Conservation (phyloP, 2,888 invertebrate genomes). For the Suillia variegata region DNA sequence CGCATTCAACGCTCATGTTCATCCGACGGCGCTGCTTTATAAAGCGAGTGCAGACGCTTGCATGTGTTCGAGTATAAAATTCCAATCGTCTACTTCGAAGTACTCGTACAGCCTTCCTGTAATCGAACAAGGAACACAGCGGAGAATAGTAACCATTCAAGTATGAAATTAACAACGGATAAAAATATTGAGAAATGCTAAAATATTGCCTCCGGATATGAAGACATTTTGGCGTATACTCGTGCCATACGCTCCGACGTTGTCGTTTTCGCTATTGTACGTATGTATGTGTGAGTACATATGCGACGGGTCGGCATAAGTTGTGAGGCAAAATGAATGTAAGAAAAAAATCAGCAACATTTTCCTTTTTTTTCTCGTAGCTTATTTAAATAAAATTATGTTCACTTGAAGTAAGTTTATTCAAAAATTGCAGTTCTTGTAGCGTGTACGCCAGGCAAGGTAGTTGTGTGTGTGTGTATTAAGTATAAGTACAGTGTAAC, state of each 20-base stretch:
- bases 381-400: constrained; percentile 50
- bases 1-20: no score
- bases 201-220: constrained; percentile 39
- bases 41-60: no score
- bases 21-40: no score
- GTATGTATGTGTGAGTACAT: not conserved
- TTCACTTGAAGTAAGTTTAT: constrained; percentile 33
- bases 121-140: no score
- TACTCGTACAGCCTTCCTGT: no score
- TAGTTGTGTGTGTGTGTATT: not conserved
- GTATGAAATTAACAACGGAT: constrained; percentile 57
- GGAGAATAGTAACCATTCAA: constrained; percentile 47
- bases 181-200: constrained; percentile 51
- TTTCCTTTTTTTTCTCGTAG: no score
- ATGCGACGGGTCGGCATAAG: not conserved
- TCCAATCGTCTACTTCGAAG: no score
- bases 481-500: no score
- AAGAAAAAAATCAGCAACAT: no score
- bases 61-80: no score
- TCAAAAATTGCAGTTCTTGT: constrained; percentile 18
- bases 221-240: constrained; percentile 19
- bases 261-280: not conserved
- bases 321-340: not conserved
- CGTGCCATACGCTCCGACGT: not conserved
- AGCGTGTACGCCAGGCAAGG: not conserved